Evolutionary conservation across 2,888 invertebrate genomes (phyloP).

Genomic region (Scaptomyza reducta): DNA sequence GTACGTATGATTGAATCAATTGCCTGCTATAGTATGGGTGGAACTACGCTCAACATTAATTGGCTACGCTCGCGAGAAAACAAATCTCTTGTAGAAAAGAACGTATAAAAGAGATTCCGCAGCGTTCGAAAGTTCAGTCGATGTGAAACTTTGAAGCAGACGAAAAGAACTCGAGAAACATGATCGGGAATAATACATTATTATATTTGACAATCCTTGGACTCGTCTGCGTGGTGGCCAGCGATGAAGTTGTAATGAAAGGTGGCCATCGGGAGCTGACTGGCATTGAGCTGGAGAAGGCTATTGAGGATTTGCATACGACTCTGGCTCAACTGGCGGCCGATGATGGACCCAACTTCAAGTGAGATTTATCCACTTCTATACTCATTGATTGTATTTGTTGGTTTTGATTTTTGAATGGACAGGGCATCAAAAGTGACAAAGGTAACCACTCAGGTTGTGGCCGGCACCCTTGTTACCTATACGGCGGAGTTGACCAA

Average conservation of each 20-base stretch:
- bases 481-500: constrained; percentile 25
- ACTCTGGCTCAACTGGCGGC: constrained; percentile 37
- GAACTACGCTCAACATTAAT: background rate
- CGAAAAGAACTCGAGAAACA: constrained; percentile 1
- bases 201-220: constrained; percentile 29
- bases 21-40: background rate
- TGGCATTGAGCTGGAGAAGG: constrained; percentile 29
- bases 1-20: background rate
- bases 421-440: constrained; percentile 53
- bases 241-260: background rate
- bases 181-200: constrained; percentile 16
- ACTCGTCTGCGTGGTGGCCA: constrained; percentile 14
- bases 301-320: constrained; percentile 26
- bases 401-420: background rate
- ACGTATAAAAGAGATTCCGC: constrained; percentile 12
- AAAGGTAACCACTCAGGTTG: constrained; percentile 65
- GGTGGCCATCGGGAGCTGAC: constrained; percentile 45
- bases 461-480: constrained; percentile 48
- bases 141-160: constrained; percentile 1
- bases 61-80: background rate
- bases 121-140: constrained; percentile 7
- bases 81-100: background rate
- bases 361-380: constrained; percentile 27
- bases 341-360: constrained; percentile 56
- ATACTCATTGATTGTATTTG: too few relatives aligned